phyloP scores from a whole-genome alignment of 1,140 invertebrate genomes.

The Bombus breviceps region DNA sequence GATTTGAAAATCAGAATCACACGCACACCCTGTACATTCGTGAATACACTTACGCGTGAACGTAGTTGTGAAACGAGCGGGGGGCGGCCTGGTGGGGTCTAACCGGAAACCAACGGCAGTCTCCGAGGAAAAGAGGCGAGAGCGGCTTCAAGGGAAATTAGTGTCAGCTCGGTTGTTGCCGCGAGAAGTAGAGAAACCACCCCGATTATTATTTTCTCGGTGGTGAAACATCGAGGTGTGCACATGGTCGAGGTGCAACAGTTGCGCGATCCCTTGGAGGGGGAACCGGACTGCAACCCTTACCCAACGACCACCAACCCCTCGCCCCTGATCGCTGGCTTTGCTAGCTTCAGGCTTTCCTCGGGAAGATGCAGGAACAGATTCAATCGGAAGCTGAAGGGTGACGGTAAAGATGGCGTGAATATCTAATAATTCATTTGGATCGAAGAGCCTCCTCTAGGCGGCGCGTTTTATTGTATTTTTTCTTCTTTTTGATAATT shows the following conservation, averaged over 20 bases:
- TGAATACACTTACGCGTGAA: not conserved
- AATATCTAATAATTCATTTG: constrained; percentile 24
- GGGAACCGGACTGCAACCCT: constrained; percentile 54
- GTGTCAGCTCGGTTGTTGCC: constrained; percentile 42
- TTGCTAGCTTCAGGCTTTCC: constrained; percentile 64
- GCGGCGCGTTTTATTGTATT: not conserved
- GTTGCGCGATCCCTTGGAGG: constrained; percentile 61
- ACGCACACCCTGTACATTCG: not conserved
- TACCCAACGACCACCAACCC: constrained; percentile 53
- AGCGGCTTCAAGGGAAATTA: constrained; percentile 47
- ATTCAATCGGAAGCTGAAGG: constrained; percentile 69
- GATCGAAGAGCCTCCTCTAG: not conserved
- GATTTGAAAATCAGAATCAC: constrained; percentile 27
- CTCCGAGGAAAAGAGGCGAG: constrained; percentile 49
- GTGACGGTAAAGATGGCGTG: constrained; percentile 64
- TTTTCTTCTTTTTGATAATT: not conserved
- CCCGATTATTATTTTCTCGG: constrained; percentile 13
- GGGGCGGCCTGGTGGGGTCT: constrained; percentile 43
- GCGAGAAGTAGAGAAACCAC: constrained; percentile 22
- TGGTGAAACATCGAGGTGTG: constrained; percentile 10
- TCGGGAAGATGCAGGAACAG: constrained; percentile 68
- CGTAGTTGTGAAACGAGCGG: constrained; percentile 43
- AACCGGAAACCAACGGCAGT: constrained; percentile 48
- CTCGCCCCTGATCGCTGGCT: constrained; percentile 66
- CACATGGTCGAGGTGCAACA: constrained; percentile 68